Conservation (phyloP, 2,888 invertebrate species). For the Drosophila birchii region DNA sequence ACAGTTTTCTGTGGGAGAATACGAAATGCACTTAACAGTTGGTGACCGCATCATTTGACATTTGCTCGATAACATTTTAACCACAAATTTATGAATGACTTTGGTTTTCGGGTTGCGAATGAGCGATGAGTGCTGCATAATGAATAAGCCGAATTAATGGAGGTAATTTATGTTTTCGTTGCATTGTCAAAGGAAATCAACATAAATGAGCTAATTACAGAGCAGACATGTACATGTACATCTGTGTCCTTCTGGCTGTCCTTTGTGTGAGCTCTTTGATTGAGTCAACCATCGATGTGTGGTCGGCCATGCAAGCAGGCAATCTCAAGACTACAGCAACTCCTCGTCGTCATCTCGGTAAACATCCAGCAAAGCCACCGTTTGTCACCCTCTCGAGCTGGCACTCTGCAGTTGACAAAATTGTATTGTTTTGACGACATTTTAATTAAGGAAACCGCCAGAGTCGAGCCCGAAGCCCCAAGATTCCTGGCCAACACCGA, state of each 20-base stretch:
- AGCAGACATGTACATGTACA: slow-evolving; percentile 19
- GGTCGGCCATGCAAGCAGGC: slow-evolving; percentile 35
- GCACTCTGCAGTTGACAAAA: slow-evolving; percentile 61
- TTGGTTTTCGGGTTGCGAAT: slow-evolving; percentile 55
- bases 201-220: slow-evolving; percentile 76
- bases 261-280: slow-evolving; percentile 52
- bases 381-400: slow-evolving; percentile 22
- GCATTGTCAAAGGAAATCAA: slow-evolving; percentile 76
- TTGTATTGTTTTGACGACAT: slow-evolving; percentile 67
- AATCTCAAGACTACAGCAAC: slow-evolving; percentile 27
- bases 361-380: slow-evolving; percentile 38
- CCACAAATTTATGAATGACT: slow-evolving; percentile 74
- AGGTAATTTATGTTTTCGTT: slow-evolving; percentile 68
- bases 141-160: slow-evolving; percentile 77
- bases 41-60: slow-evolving; percentile 68
- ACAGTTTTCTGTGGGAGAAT: slow-evolving; percentile 8
- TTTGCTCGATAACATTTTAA: slow-evolving; percentile 63
- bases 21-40: slow-evolving; percentile 47
- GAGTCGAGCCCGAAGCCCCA: slow-evolving; percentile 12
- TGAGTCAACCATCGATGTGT: slow-evolving; percentile 66
- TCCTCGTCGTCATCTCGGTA: slow-evolving; percentile 40
- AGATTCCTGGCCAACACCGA: not conserved
- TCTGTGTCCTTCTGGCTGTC: slow-evolving; percentile 14
- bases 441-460: slow-evolving; percentile 68
- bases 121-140: slow-evolving; percentile 54